Conservation (phyloP, 2,888 invertebrate species). For the Osmoderma eremita region DNA sequence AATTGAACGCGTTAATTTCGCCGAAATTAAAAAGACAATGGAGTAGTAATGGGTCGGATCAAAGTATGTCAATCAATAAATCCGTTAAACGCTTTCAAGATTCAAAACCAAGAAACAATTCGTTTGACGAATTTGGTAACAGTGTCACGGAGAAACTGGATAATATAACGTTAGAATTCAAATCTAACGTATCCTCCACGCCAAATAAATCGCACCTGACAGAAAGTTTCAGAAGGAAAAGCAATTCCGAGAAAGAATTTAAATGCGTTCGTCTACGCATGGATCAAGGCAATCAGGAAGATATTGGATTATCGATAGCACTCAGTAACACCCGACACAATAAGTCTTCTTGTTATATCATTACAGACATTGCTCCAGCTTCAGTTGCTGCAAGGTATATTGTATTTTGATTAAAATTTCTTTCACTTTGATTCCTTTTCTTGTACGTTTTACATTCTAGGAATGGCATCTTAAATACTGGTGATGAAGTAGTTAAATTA, state of each 20-base stretch:
- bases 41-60: conserved; percentile 45
- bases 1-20: conserved; percentile 12
- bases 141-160: conserved; percentile 53
- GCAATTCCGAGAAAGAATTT: conserved; percentile 54
- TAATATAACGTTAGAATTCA: conserved; percentile 49
- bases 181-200: conserved; percentile 26
- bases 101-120: conserved; percentile 47
- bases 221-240: conserved; percentile 26
- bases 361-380: conserved; percentile 65
- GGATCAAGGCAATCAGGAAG: conserved; percentile 46
- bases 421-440: conserved; percentile 14
- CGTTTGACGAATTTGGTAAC: conserved; percentile 52
- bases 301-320: conserved; percentile 54
- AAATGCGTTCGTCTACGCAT: conserved; percentile 56
- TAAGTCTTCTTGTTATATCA: conserved; percentile 60
- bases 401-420: neutral
- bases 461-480: conserved; percentile 82
- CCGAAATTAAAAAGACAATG: conserved; percentile 43
- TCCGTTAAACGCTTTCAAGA: conserved; percentile 21
- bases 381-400: conserved; percentile 66
- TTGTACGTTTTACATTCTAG: conserved; percentile 61
- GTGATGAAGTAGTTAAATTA: conserved; percentile 90
- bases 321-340: conserved; percentile 47
- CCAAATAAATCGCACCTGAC: neutral
- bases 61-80: conserved; percentile 41